Evolutionary conservation across 2,113 vertebrate species (phyloP), one percentile per base, ranked within the genome.

Genomic region (Tragulus kanchil): DNA sequence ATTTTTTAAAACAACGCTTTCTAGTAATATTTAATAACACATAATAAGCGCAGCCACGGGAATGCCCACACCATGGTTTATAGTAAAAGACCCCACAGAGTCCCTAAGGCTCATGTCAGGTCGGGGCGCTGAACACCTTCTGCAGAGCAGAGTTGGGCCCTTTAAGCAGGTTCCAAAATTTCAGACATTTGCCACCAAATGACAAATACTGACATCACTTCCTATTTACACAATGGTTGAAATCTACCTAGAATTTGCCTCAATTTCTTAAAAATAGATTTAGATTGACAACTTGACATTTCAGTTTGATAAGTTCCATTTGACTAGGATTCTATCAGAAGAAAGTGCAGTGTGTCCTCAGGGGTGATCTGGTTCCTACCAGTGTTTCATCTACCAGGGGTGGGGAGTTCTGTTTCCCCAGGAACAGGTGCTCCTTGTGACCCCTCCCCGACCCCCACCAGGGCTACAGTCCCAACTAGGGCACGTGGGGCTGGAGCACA

Each of bases 351-450:
- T 6, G 28, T 56, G 52, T 56, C 31, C 10, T 28, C 10, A 6
- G 77, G 64, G 28, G 5, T 21, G 4, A 3, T n/a, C 50, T 3
- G 28, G 0, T 16, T n/a, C 31, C 28, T 28, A 7, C 28, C 50
- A 0, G 3, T 14, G 0, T 25, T 25, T 26, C 11, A 1, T 23
- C 42, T 25, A 28, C 15, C 75, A 31, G 75, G 26, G 26, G 6
- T 11, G 75, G 15, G 4, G 75, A 17, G 15, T 17, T 26, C 8
- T 0, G 2, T 4, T 31, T 11, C 26, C 2, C 4, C 0, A 8
- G 75, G 75, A 31, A 17, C 15, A 17, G 48, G 48, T 0, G 15
- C 26, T 52, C 8, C 26, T 3, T 17, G 15, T 19, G 50, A 31
- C 50, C 5, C 25, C 15, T 8, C 2, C 26, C 16, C 15, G 36